These are phyloP conservation scores for Phymastichus coffea DNA, from an alignment of 1,140 invertebrate species.

Conservation along the genomic window DNA sequence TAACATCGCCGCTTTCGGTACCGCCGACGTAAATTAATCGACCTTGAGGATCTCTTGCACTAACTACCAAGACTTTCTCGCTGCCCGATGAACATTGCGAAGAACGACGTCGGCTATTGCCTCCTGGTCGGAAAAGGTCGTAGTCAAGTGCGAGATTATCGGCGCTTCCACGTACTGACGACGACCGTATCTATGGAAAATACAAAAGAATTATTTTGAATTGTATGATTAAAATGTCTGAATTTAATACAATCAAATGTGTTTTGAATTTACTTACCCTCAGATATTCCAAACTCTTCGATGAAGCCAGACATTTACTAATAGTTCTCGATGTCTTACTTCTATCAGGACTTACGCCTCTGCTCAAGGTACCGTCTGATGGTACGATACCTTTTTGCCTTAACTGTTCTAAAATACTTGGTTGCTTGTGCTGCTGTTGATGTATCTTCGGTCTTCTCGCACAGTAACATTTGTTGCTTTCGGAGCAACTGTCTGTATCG, in stretches of 20 bases:
- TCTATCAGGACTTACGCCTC: conserved; percentile 44
- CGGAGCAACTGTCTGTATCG: conserved; percentile 83
- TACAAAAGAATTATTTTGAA: too few relatives aligned
- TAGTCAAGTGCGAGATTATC: conserved; percentile 73
- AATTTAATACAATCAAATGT: too few relatives aligned
- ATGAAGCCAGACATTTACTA: conserved; percentile 44
- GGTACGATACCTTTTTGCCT: conserved; percentile 59
- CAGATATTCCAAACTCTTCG: conserved; percentile 61
- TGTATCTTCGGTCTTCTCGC: conserved; percentile 45
- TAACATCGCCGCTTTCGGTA: conserved; percentile 40
- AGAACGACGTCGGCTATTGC: conserved; percentile 33
- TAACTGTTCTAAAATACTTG: conserved; percentile 57
- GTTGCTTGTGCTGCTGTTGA: conserved; percentile 27
- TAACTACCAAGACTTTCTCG: conserved; percentile 59
- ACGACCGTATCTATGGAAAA: conserved; percentile 40
- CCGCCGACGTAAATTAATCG: conserved; percentile 60
- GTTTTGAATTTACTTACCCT: conserved; percentile 37
- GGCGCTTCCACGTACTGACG: conserved; percentile 48
- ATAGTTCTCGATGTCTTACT: conserved; percentile 31
- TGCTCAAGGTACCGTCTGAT: conserved; percentile 54
- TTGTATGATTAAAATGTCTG: too few relatives aligned
- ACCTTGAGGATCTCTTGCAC: conserved; percentile 59
- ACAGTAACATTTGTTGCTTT: conserved; percentile 88
- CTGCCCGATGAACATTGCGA: conserved; percentile 45
- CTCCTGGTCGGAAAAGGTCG: conserved; percentile 63